Base-by-base conservation (phyloP, 2,113 vertebrate species). In the Helogale parvula region DNA sequence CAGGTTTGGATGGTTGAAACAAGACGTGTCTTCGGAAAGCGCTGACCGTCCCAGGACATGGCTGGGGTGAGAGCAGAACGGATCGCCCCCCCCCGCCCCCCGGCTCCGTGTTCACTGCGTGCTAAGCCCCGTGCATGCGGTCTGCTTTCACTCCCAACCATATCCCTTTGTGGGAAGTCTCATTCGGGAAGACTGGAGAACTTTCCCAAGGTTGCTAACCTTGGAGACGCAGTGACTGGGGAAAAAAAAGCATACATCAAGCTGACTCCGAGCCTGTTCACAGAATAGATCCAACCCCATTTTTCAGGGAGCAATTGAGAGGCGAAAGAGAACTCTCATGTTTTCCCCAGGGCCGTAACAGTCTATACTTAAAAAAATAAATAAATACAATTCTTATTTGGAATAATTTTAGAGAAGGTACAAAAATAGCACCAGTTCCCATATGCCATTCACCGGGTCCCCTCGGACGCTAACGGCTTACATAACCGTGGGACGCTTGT, bases 41-140 rank as follows among this genome's bases (percentile, higher is more conserved):
- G 27, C 60, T 14, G 2, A 19, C 77, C 14, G 0, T 2, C 52
- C 27, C 13, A 0, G 0, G 21, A 31, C 50, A 17, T 1, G 0
- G 3, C 25, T 5, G 71, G 65, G 71, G 10, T 0, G 3, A 2
- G 35, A 13, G 54, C 0, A 50, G 66, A 16, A 50, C 5, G 17
- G 25, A 19, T 5, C 47, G 29, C 33, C 38, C 31, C 47, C 9
- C 38, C 38, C 38, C 38, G 38, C 38, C 38, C 38, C 38, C 4
- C 12, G 4, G 16, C 4, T 13, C 29, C 5, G 2, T 4, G 2
- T 47, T 31, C 21, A 1, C 35, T n/a, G 0, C 0, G 74, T 17
- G 15, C n/a, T 29, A 3, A 29, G 74, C 13, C 0, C 35, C 0
- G 7, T 23, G 38, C 41, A 14, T 0, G 1, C 14, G 0, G 17